Evolutionary conservation across 2,113 vertebrate species (phyloP), one percentile per base, ranked within the genome.

Genomic region (Ptilonorhynchus violaceus): DNA sequence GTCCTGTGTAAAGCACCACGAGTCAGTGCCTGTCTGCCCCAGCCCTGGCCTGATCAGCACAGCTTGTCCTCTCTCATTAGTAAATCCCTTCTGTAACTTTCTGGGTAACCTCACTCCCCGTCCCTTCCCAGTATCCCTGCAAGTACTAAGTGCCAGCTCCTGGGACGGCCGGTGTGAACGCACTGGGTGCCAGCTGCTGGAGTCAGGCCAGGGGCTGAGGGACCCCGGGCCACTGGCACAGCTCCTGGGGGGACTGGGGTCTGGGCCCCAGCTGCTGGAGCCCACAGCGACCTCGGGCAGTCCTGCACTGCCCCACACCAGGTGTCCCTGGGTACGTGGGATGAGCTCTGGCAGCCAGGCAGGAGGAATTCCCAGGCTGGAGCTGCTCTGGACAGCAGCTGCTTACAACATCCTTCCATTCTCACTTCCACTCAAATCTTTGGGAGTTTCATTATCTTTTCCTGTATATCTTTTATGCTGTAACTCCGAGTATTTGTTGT

Each of bases 251-350:
- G 16, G 15, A 47, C 22, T 11, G 16, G n/a, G 6, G 9, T 16
- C 20, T 24, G 28, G 76, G 24, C 20, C 62, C 11, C 53, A 41
- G 59, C 80, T 52, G 58, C 19, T 19, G 25, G 41, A 67, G 53
- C 30, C 68, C 33, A n/a, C 10, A 5, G 39, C 10, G 7, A 42
- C 25, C 25, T 69, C 1, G 0, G 20, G 30, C 23, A 69, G 30
- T 4, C 49, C 41, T 27, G 53, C 1, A 3, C 27, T 37, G 30
- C 31, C 13, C 2, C 41, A 44, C 24, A 53, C 7, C 15, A 10
- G 20, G 9, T 9, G 31, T 14, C 52, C 22, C 41, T 20, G 21
- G 47, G 23, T 3, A 3, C 49, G 17, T 0, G 3, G 62, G n/a
- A 30, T 23, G 16, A 70, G 56, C 22, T 68, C 33, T 6, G 18